Conservation (phyloP, 2,888 invertebrate species). For the Calameuta pallipes region DNA sequence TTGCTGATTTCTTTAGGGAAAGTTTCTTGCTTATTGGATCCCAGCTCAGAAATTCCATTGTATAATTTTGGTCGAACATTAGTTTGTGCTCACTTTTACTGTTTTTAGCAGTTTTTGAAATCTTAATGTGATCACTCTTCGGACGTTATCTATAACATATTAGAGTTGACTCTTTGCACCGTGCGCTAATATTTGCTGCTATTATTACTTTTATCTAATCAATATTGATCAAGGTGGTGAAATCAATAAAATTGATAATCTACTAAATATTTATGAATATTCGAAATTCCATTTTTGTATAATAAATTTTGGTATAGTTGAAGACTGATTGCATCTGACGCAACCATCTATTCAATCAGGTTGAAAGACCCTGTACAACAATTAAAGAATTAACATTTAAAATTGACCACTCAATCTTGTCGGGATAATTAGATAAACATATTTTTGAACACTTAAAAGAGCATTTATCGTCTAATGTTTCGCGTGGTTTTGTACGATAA, state of each 20-base stretch:
- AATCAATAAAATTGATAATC: no score
- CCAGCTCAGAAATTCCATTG: conserved; percentile 59
- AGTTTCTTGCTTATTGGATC: conserved; percentile 46
- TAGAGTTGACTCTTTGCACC: not conserved
- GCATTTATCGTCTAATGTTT: not conserved
- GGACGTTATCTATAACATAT: not conserved
- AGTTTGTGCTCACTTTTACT: no score
- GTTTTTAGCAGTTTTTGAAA: not conserved
- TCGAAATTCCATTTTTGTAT: no score
- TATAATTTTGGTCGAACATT: not conserved
- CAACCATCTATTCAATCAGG: no score
- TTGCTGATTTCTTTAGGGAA: conserved; percentile 35
- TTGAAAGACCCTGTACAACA: no score
- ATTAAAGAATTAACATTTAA: not conserved
- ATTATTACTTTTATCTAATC: no score
- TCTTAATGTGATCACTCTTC: not conserved
- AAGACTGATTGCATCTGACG: no score
- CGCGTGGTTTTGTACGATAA: not conserved
- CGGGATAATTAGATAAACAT: not conserved
- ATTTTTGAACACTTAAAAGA: no score
- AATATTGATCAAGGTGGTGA: no score
- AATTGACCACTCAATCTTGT: not conserved
- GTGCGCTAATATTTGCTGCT: not conserved
- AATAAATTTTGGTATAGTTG: no score
- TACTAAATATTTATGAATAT: no score